Base-by-base conservation (phyloP, 2,797 vertebrate genomes). In the Myripristis murdjan region DNA sequence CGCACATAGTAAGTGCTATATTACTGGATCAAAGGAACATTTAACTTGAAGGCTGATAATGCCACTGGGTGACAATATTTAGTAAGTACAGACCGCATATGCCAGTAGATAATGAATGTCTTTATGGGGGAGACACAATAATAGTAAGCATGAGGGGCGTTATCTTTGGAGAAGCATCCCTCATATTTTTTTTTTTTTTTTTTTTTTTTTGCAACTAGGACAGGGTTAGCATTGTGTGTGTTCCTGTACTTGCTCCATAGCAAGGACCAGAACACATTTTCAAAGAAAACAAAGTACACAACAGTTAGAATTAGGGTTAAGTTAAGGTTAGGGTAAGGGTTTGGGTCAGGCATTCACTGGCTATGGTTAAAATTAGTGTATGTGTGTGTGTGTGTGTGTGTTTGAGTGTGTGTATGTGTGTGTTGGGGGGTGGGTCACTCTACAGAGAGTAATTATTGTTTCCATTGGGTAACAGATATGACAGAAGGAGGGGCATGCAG, bases 11-110 rank as follows among this genome's bases (percentile, higher is more conserved):
- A 55, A 81, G 49, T 5, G 31, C 52, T 60, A 77, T 73, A 77
- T 73, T 73, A 72, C 56, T 63, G 68, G 70, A 26, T 88, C 71
- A 82, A 77, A 79, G 56, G 4, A 63, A 56, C 48, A 39, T 79
- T 79, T 65, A 64, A 70, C 10, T 55, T 64, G 37, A 76, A 69
- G 60, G 68, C 33, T 65, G 69, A 24, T 48, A 35, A 74, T 26
- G 7, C 35, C 43, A 47, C 39, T 46, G 64, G 67, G 47, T 57
- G 60, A 68, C 52, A 66, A 62, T 0, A 24, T 10, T 20, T 28
- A 15, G 46, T 15, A 48, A 18, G 33, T 2, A 9, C 33, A 35
- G 33, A 7, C 46, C 12, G 46, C 55, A 41, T 61, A 47, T 39
- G 57, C 20, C 35, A 16, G 35, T 1, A 14, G 6, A 26, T 2